These are phyloP conservation scores for Lepus europaeus DNA, from an alignment of 2,113 vertebrate species.

Conservation along the genomic window DNA sequence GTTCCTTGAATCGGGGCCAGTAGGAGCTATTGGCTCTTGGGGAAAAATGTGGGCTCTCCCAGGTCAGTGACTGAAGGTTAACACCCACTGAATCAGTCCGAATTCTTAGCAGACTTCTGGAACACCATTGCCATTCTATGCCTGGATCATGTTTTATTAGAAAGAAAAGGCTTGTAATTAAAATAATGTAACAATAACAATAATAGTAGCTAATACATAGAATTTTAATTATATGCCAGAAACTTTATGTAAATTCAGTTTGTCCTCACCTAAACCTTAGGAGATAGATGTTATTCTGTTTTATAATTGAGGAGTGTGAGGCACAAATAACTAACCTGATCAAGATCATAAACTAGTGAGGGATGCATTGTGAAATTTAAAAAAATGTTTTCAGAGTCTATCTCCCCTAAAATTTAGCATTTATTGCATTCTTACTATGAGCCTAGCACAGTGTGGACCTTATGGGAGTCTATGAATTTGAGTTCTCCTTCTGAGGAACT, in stretches of 20 bases:
- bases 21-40: constrained; percentile 36
- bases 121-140: not conserved
- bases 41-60: not conserved
- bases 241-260: not conserved
- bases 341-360: not conserved
- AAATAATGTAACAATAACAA: not conserved
- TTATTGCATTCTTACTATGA: not conserved
- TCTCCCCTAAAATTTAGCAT: not conserved
- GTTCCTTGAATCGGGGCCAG: constrained; percentile 23
- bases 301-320: not conserved
- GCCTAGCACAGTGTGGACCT: not conserved
- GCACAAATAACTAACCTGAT: not conserved
- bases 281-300: not conserved
- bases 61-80: not conserved
- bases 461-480: not conserved
- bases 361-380: not conserved
- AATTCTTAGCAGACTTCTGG: constrained; percentile 8
- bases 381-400: not conserved
- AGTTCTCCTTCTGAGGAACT: not conserved
- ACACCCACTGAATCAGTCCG: not conserved
- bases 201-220: not conserved
- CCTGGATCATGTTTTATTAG: not conserved
- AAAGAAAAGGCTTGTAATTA: not conserved
- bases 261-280: not conserved
- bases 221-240: not conserved